These are phyloP conservation scores for Caerostris extrusa DNA, from an alignment of 1,140 invertebrate species.

Conservation along the genomic window DNA sequence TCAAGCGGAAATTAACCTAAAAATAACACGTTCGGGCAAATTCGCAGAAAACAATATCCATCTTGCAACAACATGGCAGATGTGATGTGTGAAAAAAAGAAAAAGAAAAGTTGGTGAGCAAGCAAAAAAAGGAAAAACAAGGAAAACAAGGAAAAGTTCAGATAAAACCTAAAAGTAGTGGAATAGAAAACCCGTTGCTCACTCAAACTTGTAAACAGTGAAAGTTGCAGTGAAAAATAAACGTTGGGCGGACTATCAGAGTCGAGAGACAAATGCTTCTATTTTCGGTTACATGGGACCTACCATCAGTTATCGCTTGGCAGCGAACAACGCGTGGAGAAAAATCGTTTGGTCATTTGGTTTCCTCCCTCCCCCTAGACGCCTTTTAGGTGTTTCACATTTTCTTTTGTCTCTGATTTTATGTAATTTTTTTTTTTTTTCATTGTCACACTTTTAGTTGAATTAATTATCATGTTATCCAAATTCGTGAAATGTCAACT, in stretches of 20 bases:
- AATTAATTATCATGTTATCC: too few relatives aligned
- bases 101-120: not conserved
- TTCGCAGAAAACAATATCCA: conserved; percentile 22
- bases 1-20: conserved; percentile 24
- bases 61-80: conserved; percentile 16
- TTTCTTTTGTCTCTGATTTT: conserved; percentile 41
- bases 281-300: conserved; percentile 69
- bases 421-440: conserved; percentile 19
- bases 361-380: conserved; percentile 36
- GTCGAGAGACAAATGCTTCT: conserved; percentile 70
- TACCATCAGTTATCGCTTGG: conserved; percentile 73
- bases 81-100: not conserved
- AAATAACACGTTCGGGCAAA: conserved; percentile 12
- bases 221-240: conserved; percentile 67
- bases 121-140: conserved; percentile 10
- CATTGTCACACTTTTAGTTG: not conserved
- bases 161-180: conserved; percentile 28
- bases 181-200: conserved; percentile 57
- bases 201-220: conserved; percentile 61
- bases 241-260: conserved; percentile 45
- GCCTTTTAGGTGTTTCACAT: conserved; percentile 68
- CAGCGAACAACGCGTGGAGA: conserved; percentile 67
- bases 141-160: not conserved
- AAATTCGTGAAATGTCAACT: too few relatives aligned
- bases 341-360: conserved; percentile 73